These are phyloP conservation scores for Neoscelio sp. DNA, from an alignment of 2,888 invertebrate species.

Conservation along the genomic window DNA sequence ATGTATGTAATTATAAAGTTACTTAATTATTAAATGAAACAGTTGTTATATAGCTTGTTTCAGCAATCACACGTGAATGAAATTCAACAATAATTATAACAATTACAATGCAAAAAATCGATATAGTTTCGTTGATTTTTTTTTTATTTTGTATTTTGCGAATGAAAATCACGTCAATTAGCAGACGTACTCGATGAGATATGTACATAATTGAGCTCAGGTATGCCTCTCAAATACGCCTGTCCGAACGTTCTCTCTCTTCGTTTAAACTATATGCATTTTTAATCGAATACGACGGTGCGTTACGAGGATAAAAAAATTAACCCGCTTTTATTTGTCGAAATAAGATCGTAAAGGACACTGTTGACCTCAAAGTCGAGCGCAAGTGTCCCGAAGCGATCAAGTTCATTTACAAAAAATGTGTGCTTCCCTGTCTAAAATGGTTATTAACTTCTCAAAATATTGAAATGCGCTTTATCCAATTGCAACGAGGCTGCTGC, in stretches of 20 bases:
- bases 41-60: constrained; percentile 34
- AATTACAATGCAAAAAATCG: constrained; percentile 49
- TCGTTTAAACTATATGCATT: constrained; percentile 44
- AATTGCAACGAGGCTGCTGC: constrained; percentile 26
- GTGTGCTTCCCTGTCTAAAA: too few relatives aligned
- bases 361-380: constrained; percentile 30
- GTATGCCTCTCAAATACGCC: constrained; percentile 47
- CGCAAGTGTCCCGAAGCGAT: not conserved
- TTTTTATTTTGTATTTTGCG: constrained; percentile 33
- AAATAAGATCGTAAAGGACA: constrained; percentile 38
- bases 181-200: constrained; percentile 45
- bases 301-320: constrained; percentile 28
- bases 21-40: constrained; percentile 49
- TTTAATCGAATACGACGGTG: constrained; percentile 33
- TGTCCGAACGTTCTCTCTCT: constrained; percentile 21
- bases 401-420: not conserved
- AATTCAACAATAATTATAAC: constrained; percentile 49
- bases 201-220: constrained; percentile 52
- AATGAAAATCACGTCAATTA: constrained; percentile 64
- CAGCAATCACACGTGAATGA: constrained; percentile 27
- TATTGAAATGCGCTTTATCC: constrained; percentile 2
- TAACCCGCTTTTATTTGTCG: constrained; percentile 32
- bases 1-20: constrained; percentile 46
- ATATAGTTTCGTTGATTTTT: not conserved
- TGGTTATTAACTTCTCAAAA: constrained; percentile 10